A percentile compares a stretch with the other conserved stretches of the same genome.
Evolutionary conservation across 2,113 vertebrate species (phyloP).

Genomic region (Erythrolamprus reginae): DNA sequence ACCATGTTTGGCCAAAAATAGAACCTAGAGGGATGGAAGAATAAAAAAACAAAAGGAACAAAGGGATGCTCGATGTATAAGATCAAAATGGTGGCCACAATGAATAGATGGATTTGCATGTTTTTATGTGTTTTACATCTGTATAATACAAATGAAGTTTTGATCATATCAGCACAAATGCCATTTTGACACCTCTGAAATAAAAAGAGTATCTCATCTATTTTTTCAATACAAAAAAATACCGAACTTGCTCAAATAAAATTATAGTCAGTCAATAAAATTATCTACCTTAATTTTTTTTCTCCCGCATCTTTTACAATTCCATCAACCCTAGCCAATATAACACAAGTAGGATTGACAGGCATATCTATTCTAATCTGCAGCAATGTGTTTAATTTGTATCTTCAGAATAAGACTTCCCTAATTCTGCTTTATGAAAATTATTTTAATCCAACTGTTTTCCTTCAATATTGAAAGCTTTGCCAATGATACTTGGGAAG

Average conservation of each 20-base stretch:
- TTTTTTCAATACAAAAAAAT: too few species aligned
- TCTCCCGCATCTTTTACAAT: too few species aligned
- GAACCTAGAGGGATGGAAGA: background rate
- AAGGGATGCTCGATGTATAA: background rate
- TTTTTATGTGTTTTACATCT: too few species aligned
- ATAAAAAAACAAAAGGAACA: background rate
- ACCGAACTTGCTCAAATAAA: too few species aligned
- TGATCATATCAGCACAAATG: too few species aligned
- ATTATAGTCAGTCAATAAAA: too few species aligned
- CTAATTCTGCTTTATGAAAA: background rate
- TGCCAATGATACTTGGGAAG: background rate
- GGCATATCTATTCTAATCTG: background rate
- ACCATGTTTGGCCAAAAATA: background rate
- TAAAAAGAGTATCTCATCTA: too few species aligned
- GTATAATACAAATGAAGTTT: too few species aligned
- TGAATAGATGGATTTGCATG: background rate
- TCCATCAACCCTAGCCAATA: too few species aligned
- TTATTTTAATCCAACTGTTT: background rate
- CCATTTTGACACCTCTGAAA: too few species aligned
- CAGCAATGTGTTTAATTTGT: background rate
- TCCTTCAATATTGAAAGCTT: background rate
- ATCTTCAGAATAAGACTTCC: background rate
- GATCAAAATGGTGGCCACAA: background rate
- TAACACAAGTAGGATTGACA: background rate
- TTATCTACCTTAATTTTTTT: too few species aligned